Evolutionary conservation across 23 tunicate genomes (phyloP).

Genomic region (Ascidia mentula): DNA sequence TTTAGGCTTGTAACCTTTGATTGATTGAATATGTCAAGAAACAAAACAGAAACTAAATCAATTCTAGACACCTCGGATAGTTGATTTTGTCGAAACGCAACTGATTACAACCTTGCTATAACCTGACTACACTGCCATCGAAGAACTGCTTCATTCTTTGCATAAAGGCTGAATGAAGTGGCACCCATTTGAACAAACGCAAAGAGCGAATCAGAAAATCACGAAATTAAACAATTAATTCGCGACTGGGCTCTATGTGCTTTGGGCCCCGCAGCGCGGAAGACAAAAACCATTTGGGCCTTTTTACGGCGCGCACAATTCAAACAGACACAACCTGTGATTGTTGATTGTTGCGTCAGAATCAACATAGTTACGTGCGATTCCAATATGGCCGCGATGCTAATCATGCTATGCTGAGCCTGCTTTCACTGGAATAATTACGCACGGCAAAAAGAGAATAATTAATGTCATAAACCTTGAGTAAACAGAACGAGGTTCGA

Average conservation of each 20-base stretch:
- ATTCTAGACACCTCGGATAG: no score
- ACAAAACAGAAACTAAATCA: no score
- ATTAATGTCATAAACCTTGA: background rate
- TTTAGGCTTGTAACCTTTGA: no score
- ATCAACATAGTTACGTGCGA: constrained; percentile 8
- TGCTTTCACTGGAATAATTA: background rate
- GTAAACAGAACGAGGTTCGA: background rate
- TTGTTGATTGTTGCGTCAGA: constrained; percentile 10
- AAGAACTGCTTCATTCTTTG: no score
- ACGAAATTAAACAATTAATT: constrained; percentile 10
- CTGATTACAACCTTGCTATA: no score
- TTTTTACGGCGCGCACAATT: constrained; percentile 13
- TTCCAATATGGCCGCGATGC: background rate
- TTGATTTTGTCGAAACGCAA: no score
- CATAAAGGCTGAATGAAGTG: background rate
- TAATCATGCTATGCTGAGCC: background rate
- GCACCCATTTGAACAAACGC: constrained; percentile 6
- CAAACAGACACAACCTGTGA: constrained; percentile 11
- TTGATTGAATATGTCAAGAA: no score
- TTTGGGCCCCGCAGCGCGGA: background rate
- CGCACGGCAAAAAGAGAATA: background rate
- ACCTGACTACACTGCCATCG: no score
- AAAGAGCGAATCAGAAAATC: constrained; percentile 2
- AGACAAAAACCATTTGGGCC: background rate
- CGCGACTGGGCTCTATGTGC: background rate